Conservation (phyloP, 2,888 invertebrate species). For the Leptogaster cylindrica region DNA sequence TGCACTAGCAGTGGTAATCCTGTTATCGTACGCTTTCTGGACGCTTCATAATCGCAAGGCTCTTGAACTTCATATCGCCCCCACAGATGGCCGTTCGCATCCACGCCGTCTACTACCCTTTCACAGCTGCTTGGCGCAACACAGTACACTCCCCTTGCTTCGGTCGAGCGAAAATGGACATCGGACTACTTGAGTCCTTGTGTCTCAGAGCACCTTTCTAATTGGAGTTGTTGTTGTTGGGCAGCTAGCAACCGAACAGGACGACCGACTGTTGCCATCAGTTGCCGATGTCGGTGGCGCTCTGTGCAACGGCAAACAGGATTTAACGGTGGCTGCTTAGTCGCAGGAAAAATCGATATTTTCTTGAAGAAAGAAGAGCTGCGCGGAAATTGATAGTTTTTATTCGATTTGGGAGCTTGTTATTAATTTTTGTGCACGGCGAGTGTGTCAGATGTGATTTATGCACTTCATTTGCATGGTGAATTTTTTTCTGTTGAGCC, state of each 20-base stretch:
- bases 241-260: conserved; percentile 15
- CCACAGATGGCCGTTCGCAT: no score
- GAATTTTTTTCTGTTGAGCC: background rate
- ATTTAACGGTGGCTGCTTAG: conserved; percentile 18
- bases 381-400: conserved; percentile 37
- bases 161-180: conserved; percentile 16
- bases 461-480: conserved; percentile 18
- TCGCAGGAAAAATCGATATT: conserved; percentile 33
- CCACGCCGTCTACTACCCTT: no score
- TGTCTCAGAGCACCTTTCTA: conserved; percentile 19
- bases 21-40: no score
- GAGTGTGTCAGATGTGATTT: conserved; percentile 10
- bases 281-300: background rate
- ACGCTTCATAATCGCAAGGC: no score
- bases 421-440: conserved; percentile 1
- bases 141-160: no score
- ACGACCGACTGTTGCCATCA: background rate
- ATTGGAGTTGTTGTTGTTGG: conserved; percentile 4
- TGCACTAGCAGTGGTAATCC: no score
- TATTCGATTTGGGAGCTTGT: conserved; percentile 14
- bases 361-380: conserved; percentile 35
- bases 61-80: no score
- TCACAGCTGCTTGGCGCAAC: no score
- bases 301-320: conserved; percentile 14
- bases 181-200: conserved; percentile 6